phyloP scores from a whole-genome alignment of 2,797 vertebrate genomes.

The Dryobates pubescens region DNA sequence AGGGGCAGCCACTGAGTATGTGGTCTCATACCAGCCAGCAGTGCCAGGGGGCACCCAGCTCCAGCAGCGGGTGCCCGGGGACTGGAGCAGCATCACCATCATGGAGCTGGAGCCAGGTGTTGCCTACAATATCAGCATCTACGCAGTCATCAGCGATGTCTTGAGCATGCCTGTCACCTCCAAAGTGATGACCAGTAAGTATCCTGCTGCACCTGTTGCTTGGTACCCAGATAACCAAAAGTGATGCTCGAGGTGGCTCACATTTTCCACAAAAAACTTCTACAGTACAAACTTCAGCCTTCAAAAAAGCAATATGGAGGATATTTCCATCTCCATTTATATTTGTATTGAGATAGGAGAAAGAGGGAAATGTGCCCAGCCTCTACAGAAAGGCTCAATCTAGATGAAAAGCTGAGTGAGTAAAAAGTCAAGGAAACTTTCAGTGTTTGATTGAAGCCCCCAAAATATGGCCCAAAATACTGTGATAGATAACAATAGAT shows the following conservation, averaged over 20 bases:
- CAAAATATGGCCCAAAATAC: background rate
- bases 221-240: background rate
- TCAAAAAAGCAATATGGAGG: background rate
- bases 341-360: background rate
- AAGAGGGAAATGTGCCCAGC: background rate
- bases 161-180: constrained; percentile 88
- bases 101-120: constrained; percentile 89
- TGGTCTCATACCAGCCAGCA: constrained; percentile 89
- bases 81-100: constrained; percentile 87
- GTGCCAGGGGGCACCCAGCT: constrained; percentile 86
- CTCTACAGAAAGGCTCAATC: background rate
- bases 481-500: background rate
- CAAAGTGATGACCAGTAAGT: constrained; percentile 93
- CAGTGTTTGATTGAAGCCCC: background rate
- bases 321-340: background rate
- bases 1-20: constrained; percentile 87
- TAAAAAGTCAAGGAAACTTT: background rate
- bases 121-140: constrained; percentile 94
- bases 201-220: background rate
- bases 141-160: constrained; percentile 88
- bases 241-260: background rate
- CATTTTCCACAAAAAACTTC: background rate
- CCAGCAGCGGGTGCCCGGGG: constrained; percentile 91
- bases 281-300: background rate
- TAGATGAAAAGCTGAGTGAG: background rate